These are phyloP conservation scores for Rhodophaea formosa DNA, from an alignment of 2,888 invertebrate species.

Conservation along the genomic window DNA sequence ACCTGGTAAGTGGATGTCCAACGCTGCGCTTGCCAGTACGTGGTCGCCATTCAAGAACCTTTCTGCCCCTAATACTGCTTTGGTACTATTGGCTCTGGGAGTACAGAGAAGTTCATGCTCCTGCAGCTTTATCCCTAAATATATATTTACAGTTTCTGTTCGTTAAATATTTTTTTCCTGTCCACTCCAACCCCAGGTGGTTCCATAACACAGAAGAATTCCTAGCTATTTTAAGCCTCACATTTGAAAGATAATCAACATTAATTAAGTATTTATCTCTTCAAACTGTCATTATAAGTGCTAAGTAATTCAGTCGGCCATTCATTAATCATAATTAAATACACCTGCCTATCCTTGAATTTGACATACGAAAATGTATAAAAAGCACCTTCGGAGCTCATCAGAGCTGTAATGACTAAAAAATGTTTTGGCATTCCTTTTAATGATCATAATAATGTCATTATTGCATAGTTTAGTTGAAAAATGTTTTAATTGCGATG, in stretches of 20 bases:
- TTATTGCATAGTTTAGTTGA: background rate
- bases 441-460: constrained; percentile 7
- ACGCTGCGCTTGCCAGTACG: too few species aligned
- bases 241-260: constrained; percentile 1
- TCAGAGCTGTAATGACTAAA: constrained; percentile 2
- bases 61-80: too few species aligned
- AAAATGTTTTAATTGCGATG: constrained; percentile 10
- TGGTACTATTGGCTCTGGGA: too few species aligned
- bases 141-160: too few species aligned
- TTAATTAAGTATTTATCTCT: constrained; percentile 12
- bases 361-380: constrained; percentile 9
- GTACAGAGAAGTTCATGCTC: too few species aligned
- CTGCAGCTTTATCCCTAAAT: too few species aligned
- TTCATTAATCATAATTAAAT: constrained; percentile 11
- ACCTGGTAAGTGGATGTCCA: too few species aligned
- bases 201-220: background rate
- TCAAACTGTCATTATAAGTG: constrained; percentile 1
- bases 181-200: background rate
- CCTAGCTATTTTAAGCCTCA: background rate
- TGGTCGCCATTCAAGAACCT: too few species aligned
- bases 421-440: constrained; percentile 1
- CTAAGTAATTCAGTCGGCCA: constrained; percentile 11
- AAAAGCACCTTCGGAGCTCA: background rate
- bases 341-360: constrained; percentile 9
- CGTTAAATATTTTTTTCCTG: too few species aligned